Evolutionary conservation across 2,113 vertebrate genomes (phyloP).

Genomic region (Sylvietta virens): DNA sequence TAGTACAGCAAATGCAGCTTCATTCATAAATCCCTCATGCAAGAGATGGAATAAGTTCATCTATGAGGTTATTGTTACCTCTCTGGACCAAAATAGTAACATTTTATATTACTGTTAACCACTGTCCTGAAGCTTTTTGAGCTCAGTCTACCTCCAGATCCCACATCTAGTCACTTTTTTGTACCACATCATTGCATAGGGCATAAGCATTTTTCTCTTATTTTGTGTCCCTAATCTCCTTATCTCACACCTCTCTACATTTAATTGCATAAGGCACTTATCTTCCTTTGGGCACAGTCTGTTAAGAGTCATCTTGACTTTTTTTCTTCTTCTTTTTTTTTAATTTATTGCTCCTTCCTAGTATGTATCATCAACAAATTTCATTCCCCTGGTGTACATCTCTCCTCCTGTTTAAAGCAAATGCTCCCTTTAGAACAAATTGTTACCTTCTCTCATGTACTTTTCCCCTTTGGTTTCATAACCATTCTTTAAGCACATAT

Average conservation of each 20-base stretch:
- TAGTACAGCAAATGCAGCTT: neutral
- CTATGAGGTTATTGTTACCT: neutral
- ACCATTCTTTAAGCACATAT: neutral
- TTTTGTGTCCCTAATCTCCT: slow-evolving; percentile 54
- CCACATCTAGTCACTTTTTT: neutral
- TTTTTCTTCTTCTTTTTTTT: slow-evolving; percentile 24
- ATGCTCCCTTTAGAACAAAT: neutral
- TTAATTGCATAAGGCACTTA: slow-evolving; percentile 48
- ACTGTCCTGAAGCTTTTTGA: neutral
- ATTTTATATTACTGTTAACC: neutral
- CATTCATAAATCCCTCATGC: neutral
- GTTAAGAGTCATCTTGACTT: neutral
- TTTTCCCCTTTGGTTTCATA: neutral
- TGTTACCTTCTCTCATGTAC: neutral
- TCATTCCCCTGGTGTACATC: neutral
- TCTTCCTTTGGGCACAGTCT: neutral
- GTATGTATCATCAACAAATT: neutral
- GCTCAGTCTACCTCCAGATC: neutral
- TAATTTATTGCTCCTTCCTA: neutral
- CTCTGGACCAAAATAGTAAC: neutral
- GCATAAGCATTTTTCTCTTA: neutral
- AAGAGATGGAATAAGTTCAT: neutral
- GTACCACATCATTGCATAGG: neutral
- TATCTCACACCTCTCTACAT: slow-evolving; percentile 42
- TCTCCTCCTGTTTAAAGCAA: neutral